Evolutionary conservation across 1,140 invertebrate genomes (phyloP), one percentile per base, ranked within the genome.

Genomic region (Aplysia californica): DNA sequence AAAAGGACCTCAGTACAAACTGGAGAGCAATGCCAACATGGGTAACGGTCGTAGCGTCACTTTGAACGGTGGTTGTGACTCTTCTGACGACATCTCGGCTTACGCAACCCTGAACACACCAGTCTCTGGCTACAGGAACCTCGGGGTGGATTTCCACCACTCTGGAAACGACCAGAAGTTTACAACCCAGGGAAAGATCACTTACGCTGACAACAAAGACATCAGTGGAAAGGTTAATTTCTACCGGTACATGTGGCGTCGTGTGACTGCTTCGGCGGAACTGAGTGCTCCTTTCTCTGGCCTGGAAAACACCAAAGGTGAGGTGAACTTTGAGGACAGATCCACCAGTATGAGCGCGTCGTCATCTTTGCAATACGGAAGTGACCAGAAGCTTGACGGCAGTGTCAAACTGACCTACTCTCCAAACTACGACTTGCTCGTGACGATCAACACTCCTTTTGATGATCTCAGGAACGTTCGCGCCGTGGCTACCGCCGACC

Each of bases 321-420:
- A 64, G 39, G 59, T 82, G 41, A 68, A 67, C 10, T 80, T 82
- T 55, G 77, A 78, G 41, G 82, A 79, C 5, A 80, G n/a, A 15
- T 50, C 44, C n/a, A 50, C 10, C 44, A 50, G 44, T n/a, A n/a
- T 50, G 10, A 50, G 44, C 44, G 44, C 44, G 10, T 15, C 44
- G 10, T 10, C 44, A 15, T 10, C 44, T 50, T n/a, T 50, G 44
- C 10, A 50, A n/a, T 50, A 50, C 44, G 44, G 44, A 10, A 10
- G 44, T 15, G 44, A 50, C n/a, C 10, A 50, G n/a, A 50, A 50
- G 44, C 10, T 50, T 10, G 44, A 50, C 44, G 44, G 44, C 44
- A 50, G 44, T 50, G 44, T 50, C 44, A 50, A 50, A n/a, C 44
- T 50, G n/a, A 50, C 44, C 10, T 50, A 50, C 44, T 50, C 44